Percentiles rank a stretch among this genome's conserved stretches.
These are phyloP conservation scores for Macrosiphum euphorbiae DNA, from an alignment of 2,888 invertebrate genomes.

Conservation along the genomic window DNA sequence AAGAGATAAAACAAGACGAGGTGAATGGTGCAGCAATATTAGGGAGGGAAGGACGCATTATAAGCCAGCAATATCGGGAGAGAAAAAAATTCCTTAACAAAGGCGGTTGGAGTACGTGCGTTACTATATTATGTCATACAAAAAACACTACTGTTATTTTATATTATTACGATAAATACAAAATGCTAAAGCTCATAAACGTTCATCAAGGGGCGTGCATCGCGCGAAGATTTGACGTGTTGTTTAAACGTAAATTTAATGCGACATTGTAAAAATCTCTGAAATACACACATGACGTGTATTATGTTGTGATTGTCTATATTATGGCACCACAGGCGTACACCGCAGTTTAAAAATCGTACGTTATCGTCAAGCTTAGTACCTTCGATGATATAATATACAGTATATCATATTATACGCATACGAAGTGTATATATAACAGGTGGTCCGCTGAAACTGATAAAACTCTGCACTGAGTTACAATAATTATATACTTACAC, in stretches of 20 bases:
- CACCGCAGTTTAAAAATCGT: neutral
- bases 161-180: neutral
- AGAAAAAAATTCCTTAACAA: neutral
- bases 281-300: neutral
- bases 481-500: neutral
- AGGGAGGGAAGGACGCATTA: neutral
- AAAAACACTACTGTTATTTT: neutral
- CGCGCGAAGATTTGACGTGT: neutral
- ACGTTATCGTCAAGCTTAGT: neutral
- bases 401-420: neutral
- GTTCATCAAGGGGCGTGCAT: neutral
- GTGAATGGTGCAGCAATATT: neutral
- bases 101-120: neutral
- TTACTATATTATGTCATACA: neutral
- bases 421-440: neutral
- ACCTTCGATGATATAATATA: neutral
- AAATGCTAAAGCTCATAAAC: neutral
- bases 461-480: neutral
- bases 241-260: neutral
- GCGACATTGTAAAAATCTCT: neutral
- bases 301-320: neutral
- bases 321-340: neutral
- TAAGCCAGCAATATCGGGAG: neutral
- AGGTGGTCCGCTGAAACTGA: neutral
- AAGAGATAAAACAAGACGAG: neutral